Evolutionary conservation across 2,797 vertebrate genomes (phyloP), one percentile per base, ranked within the genome.

Genomic region (Erethizon dorsatum): DNA sequence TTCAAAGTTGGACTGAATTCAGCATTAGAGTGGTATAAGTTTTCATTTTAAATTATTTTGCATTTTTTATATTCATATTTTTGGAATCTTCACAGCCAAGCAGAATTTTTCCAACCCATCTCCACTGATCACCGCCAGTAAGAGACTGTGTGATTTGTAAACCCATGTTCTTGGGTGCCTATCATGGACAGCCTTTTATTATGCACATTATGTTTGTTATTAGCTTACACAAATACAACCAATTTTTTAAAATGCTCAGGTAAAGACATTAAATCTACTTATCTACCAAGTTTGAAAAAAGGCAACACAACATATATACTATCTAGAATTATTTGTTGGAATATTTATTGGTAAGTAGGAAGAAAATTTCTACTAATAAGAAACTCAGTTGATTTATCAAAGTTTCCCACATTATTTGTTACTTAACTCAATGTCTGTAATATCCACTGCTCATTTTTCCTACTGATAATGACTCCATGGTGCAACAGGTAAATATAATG

Each of bases 331-430:
- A 83, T 18, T 85, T 92, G 26, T 63, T 77, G 12, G 52, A 61
- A 59, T 93, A 88, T 90, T 75, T 96, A 78, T 90, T 52, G 31
- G 20, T 71, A 80, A 31, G 17, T 73, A 61, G 45, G 47, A 28
- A 83, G 47, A 69, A 45, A 1, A 71, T 88, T 88, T 90, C 71
- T 86, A 47, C 71, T 69, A 24, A 65, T 85, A 89, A 91, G 52
- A 93, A 91, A 11, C 13, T 37, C 63, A 73, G 26, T 90, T 86
- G 50, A 52, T 59, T 90, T 61, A 75, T 45, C 73, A 73, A 22
- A 88, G 31, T 80, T 91, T 96, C 88, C 50, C 31, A 63, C 86
- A 45, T 90, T 92, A 28, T 67, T 85, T 96, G 73, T 78, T 84
- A 37, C 75, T 84, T 80, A 96, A 93, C 45, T 93, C 52, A 73